phyloP scores from a whole-genome alignment of 2,113 vertebrate species.

The Monarcha castaneiventris region DNA sequence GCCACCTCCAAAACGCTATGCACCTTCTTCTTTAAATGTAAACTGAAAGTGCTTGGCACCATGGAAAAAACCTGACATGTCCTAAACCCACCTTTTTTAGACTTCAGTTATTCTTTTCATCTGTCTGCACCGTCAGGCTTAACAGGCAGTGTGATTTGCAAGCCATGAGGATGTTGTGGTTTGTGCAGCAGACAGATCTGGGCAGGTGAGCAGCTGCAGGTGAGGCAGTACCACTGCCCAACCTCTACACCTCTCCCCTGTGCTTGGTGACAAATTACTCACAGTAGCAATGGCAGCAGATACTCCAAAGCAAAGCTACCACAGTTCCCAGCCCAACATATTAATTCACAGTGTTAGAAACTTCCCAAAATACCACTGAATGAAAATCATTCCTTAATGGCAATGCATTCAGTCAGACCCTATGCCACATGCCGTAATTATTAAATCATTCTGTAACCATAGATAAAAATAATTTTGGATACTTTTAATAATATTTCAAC shows the following conservation, averaged over 20 bases:
- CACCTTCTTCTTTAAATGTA: background rate
- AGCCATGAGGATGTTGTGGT: background rate
- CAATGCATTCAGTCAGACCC: background rate
- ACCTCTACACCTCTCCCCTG: rapidly evolving
- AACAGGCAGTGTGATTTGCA: background rate
- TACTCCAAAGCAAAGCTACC: background rate
- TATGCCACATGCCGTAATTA: background rate
- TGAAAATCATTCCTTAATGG: background rate
- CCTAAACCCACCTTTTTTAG: background rate
- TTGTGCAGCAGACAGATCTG: background rate
- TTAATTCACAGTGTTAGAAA: background rate
- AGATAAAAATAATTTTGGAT: background rate
- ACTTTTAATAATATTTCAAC: background rate
- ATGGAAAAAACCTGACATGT: background rate
- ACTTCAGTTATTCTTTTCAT: background rate
- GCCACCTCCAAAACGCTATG: background rate
- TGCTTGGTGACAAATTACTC: background rate
- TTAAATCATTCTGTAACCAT: background rate
- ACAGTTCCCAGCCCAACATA: background rate
- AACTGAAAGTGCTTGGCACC: background rate
- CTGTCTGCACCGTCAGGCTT: background rate
- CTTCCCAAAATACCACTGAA: background rate
- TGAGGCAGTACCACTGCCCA: background rate
- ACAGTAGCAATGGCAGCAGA: background rate
- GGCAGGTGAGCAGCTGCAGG: background rate